Conservation (phyloP, 2,113 vertebrate species). For the Arenaria interpres region DNA sequence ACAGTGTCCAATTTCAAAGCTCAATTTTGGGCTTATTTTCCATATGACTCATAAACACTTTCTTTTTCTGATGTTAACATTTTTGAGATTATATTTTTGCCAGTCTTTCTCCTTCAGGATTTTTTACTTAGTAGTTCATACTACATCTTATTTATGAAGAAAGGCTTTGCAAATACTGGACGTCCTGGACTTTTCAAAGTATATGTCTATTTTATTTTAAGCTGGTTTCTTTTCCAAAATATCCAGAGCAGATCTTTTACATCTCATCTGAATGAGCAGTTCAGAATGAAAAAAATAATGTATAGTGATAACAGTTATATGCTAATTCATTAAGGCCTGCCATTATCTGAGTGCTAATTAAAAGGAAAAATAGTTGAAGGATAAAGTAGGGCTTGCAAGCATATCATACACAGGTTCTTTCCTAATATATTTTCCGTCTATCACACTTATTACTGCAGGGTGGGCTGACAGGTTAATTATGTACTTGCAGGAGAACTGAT, state of each 20-base stretch:
- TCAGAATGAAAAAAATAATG: constrained; percentile 58
- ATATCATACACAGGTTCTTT: constrained; percentile 69
- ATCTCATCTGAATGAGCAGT: constrained; percentile 51
- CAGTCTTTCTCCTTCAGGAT: background rate
- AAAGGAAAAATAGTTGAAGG: constrained; percentile 73
- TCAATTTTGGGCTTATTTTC: background rate
- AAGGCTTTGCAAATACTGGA: background rate
- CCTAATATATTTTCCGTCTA: constrained; percentile 75
- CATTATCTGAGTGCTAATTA: constrained; percentile 74
- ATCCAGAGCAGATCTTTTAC: constrained; percentile 16
- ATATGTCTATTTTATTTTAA: background rate
- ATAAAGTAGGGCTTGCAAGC: constrained; percentile 71
- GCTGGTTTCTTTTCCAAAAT: background rate
- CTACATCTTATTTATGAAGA: background rate
- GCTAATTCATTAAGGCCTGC: constrained; percentile 73
- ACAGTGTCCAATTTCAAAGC: background rate
- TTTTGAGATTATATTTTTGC: background rate
- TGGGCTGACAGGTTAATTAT: constrained; percentile 83
- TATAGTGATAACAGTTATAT: constrained; percentile 70
- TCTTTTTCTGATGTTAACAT: background rate
- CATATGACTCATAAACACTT: background rate
- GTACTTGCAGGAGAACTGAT: constrained; percentile 74
- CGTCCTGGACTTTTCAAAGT: background rate
- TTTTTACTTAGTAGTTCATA: background rate
- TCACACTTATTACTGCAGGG: constrained; percentile 79